phyloP scores from a whole-genome alignment of 2,113 vertebrate species.

The Pionites leucogaster region DNA sequence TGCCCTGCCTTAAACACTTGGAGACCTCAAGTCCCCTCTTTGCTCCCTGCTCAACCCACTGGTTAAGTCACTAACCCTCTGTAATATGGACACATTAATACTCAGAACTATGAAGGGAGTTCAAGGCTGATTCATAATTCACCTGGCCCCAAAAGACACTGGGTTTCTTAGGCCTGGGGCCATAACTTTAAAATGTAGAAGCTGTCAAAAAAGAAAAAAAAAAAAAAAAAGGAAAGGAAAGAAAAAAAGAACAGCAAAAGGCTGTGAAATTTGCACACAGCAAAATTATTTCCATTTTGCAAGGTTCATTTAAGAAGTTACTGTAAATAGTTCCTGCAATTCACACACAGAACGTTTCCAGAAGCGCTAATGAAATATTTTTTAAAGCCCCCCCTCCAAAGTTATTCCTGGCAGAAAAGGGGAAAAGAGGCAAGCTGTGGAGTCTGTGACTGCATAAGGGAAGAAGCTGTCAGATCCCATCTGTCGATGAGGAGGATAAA shows the following conservation, averaged over 20 bases:
- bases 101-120: slow-evolving; percentile 35
- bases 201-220: background rate
- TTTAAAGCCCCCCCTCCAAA: background rate
- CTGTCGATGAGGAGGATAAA: slow-evolving; percentile 49
- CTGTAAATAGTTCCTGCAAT: slow-evolving; percentile 46
- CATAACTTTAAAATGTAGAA: slow-evolving; percentile 53
- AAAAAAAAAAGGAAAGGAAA: background rate
- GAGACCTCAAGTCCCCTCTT: slow-evolving; percentile 44
- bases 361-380: slow-evolving; percentile 58
- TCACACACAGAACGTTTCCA: slow-evolving; percentile 55
- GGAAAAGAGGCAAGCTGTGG: slow-evolving; percentile 61
- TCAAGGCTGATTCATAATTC: slow-evolving; percentile 66
- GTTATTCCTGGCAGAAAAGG: slow-evolving; percentile 64
- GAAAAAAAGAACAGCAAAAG: slow-evolving; percentile 9
- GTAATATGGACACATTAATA: slow-evolving; percentile 56
- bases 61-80: slow-evolving; percentile 53
- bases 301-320: slow-evolving; percentile 29
- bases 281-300: background rate
- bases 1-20: slow-evolving; percentile 47
- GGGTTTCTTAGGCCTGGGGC: background rate
- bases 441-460: slow-evolving; percentile 56
- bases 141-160: slow-evolving; percentile 59
- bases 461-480: slow-evolving; percentile 63
- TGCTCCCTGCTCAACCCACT: slow-evolving; percentile 46
- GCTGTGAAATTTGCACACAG: background rate